Percentiles rank a stretch among this genome's conserved stretches.
These are phyloP conservation scores for Trichogramma evanescens DNA, from an alignment of 2,888 invertebrate genomes.

Conservation along the genomic window DNA sequence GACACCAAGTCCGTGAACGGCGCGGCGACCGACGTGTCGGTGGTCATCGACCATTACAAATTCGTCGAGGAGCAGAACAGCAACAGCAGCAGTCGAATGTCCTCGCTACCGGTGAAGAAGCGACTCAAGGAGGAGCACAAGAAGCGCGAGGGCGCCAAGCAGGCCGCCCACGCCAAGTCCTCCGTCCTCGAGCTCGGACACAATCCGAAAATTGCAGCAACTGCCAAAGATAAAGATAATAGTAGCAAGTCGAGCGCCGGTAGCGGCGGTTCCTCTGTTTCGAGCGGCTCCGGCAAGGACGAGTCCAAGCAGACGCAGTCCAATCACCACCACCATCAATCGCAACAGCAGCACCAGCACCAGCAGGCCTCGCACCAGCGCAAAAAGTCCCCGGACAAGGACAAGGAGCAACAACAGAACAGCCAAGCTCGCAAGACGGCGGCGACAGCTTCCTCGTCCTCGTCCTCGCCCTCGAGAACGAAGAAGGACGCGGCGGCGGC, in stretches of 20 bases:
- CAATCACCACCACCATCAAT: background rate
- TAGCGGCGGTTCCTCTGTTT: no score
- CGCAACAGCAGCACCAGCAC: constrained; percentile 21
- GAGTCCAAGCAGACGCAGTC: background rate
- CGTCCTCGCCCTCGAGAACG: constrained; percentile 12
- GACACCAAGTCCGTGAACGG: constrained; percentile 12
- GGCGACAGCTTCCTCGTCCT: background rate
- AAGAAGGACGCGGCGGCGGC: background rate
- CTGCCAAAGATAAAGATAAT: constrained; percentile 38
- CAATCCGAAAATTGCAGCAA: constrained; percentile 28
- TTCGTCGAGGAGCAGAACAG: constrained; percentile 5
- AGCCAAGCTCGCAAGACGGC: constrained; percentile 18
- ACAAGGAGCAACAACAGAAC: constrained; percentile 18
- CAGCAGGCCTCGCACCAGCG: constrained; percentile 16
- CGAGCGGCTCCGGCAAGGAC: background rate
- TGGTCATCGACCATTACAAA: no score
- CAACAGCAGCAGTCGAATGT: constrained; percentile 6
- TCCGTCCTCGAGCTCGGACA: constrained; percentile 25
- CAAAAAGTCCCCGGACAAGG: constrained; percentile 37
- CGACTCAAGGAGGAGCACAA: constrained; percentile 36
- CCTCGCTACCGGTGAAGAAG: constrained; percentile 17
- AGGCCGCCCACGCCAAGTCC: background rate
- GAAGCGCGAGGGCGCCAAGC: constrained; percentile 29
- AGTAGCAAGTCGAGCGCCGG: no score
- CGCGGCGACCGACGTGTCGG: no score